Evolutionary conservation across 1,140 invertebrate species (phyloP), one percentile per base, ranked within the genome.

Genomic region (Lepidurus apus): DNA sequence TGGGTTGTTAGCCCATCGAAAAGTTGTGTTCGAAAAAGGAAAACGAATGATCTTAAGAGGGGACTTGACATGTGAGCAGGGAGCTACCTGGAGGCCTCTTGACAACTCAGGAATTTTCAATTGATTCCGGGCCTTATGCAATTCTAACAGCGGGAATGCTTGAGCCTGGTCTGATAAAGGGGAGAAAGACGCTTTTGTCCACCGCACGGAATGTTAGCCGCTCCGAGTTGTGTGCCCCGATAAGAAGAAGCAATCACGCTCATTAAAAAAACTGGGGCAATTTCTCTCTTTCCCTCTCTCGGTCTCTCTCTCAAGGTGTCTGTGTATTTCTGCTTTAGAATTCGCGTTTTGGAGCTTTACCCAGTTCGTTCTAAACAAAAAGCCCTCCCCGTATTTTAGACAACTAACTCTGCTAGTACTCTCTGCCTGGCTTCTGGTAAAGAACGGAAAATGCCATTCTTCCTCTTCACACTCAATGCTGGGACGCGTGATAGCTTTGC

Each of bases 1-100:
- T 4, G 2, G 6, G 53, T 65, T 65, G 53, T 65, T 65, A 17
- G 53, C 13, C 13, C 17, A n/a, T 10, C 6, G 53, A 65, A 21
- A 21, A n/a, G 17, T n/a, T 65, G 53, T 65, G 17, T 13, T 21
- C 17, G 10, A 65, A 65, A 21, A 65, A 17, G 53, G 13, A 21
- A 65, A 65, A 65, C 17, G 53, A 65, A 65, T 65, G 53, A 21
- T 65, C 53, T 21, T 21, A 65, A 65, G 53, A 65, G 53, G 53
- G 53, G 21, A 65, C 53, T 65, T 65, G 53, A 65, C 53, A 65
- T n/a, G 53, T 65, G 53, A 13, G 53, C 21, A 65, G n/a, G 53
- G 53, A 65, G 53, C 53, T 65, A 65, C 53, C 53, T 65, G 53
- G 53, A 17, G 53, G 53, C 21, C 53, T 65, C 53, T 65, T 65